A percentile compares a stretch with the other conserved stretches of the same genome.
Evolutionary conservation across 1,140 invertebrate species (phyloP).

Genomic region (Vanessa atalanta): DNA sequence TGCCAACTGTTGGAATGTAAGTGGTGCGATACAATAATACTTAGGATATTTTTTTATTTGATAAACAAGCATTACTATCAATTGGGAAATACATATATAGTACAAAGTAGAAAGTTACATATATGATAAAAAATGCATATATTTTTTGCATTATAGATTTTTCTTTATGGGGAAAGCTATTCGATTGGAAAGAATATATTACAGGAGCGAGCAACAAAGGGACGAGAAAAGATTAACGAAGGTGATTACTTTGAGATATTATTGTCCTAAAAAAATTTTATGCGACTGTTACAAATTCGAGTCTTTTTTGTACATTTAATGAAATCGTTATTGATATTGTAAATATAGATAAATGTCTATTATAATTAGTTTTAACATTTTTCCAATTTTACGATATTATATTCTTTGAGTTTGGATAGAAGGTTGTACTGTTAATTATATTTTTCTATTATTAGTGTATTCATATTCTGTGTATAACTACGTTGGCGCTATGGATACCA

Average conservation of each 20-base stretch:
- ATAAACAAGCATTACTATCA: background rate
- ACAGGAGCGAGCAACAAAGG: constrained; percentile 63
- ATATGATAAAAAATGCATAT: background rate
- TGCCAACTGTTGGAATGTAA: constrained; percentile 76
- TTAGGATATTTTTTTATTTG: background rate
- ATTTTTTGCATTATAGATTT: constrained; percentile 56
- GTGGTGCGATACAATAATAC: constrained; percentile 28
- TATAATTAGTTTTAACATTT: too few relatives aligned
- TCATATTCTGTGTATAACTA: constrained; percentile 60
- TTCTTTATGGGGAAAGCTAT: constrained; percentile 71
- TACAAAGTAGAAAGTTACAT: background rate
- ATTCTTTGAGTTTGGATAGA: background rate
- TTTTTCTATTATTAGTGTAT: constrained; percentile 60
- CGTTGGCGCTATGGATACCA: constrained; percentile 75
- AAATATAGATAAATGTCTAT: too few relatives aligned
- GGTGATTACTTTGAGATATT: constrained; percentile 43
- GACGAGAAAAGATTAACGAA: constrained; percentile 68
- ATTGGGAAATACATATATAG: too few relatives aligned
- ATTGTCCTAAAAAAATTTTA: background rate
- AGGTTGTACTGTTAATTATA: background rate
- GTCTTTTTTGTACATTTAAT: too few relatives aligned
- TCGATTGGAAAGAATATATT: constrained; percentile 70
- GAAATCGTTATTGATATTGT: too few relatives aligned
- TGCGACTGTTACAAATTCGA: background rate
- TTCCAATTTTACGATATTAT: too few relatives aligned